Evolutionary conservation across 2,888 invertebrate species (phyloP).

Genomic region (Molorchus minor): DNA sequence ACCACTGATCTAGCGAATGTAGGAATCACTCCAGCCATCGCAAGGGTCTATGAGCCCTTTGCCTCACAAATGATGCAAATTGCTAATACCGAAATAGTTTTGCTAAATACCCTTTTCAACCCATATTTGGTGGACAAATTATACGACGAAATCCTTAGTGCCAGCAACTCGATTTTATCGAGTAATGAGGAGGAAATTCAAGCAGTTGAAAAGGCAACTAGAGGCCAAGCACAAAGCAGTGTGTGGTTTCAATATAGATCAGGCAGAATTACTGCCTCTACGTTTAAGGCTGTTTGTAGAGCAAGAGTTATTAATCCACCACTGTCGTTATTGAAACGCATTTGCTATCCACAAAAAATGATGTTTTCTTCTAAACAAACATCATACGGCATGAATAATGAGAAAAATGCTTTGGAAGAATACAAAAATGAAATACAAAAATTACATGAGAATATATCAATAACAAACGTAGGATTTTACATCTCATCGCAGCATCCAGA

Average conservation of each 20-base stretch:
- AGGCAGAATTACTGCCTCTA: not conserved
- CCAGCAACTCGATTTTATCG: not conserved
- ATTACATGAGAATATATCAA: not conserved
- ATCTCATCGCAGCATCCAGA: not conserved
- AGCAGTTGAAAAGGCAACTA: not conserved
- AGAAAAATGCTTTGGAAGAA: too few species aligned
- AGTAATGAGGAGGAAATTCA: too few species aligned
- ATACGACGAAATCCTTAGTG: not conserved
- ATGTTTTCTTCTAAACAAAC: too few species aligned
- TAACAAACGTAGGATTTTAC: not conserved
- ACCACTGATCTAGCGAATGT: not conserved
- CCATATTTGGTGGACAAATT: not conserved
- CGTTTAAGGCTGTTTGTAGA: too few species aligned
- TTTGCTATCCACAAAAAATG: too few species aligned
- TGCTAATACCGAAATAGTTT: too few species aligned
- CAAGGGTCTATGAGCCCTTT: constrained; percentile 3
- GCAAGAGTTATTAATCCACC: too few species aligned
- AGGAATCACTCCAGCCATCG: not conserved
- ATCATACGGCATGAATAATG: too few species aligned
- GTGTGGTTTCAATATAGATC: not conserved
- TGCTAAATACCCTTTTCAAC: not conserved
- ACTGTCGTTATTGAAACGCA: too few species aligned
- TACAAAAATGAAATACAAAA: not conserved
- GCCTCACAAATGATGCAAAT: too few species aligned
- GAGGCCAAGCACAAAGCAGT: not conserved